These are phyloP conservation scores for Trogon melanurus DNA, from an alignment of 2,113 vertebrate genomes.

Conservation along the genomic window DNA sequence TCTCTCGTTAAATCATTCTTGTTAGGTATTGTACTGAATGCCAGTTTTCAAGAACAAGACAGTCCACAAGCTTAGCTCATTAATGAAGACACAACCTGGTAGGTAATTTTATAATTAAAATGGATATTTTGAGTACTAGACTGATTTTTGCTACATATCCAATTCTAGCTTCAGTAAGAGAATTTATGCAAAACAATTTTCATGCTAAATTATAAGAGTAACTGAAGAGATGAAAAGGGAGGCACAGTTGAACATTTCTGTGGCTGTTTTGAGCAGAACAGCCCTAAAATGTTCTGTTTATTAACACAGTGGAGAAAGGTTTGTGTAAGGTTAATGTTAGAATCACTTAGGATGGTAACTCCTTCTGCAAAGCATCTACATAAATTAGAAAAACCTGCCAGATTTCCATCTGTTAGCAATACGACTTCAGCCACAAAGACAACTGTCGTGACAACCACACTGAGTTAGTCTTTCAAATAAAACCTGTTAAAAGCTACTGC, in stretches of 20 bases:
- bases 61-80: not conserved
- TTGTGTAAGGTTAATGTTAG: slow-evolving; percentile 63
- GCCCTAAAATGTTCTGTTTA: slow-evolving; percentile 62
- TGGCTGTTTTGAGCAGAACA: slow-evolving; percentile 28
- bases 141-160: slow-evolving; percentile 13
- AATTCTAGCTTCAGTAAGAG: not conserved
- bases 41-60: not conserved
- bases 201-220: not conserved
- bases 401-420: slow-evolving; percentile 80
- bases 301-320: slow-evolving; percentile 36
- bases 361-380: slow-evolving; percentile 66
- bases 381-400: slow-evolving; percentile 70
- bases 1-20: slow-evolving; percentile 22
- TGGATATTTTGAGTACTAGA: not conserved
- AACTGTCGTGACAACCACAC: slow-evolving; percentile 78
- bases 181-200: slow-evolving; percentile 15
- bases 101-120: slow-evolving; percentile 27
- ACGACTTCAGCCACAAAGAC: slow-evolving; percentile 75
- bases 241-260: slow-evolving; percentile 13
- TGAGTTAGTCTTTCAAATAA: slow-evolving; percentile 80
- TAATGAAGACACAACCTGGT: slow-evolving; percentile 33
- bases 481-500: slow-evolving; percentile 80
- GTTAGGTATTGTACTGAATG: slow-evolving; percentile 6
- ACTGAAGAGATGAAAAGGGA: slow-evolving; percentile 15
- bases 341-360: slow-evolving; percentile 55